These are phyloP conservation scores for Hirudo medicinalis DNA, from an alignment of 1,140 invertebrate species.

Conservation along the genomic window DNA sequence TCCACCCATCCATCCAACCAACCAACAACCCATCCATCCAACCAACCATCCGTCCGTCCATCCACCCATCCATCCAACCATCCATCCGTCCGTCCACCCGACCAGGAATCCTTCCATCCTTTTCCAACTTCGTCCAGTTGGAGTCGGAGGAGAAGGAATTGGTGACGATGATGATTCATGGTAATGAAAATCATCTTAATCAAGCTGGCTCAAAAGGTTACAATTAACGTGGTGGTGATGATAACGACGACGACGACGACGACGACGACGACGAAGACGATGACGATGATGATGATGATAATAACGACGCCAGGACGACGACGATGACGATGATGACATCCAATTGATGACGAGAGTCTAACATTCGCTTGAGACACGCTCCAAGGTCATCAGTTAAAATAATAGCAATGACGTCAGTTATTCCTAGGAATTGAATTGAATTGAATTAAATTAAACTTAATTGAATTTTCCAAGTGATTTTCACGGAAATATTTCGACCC, in stretches of 20 bases:
- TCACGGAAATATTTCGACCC: too few species aligned
- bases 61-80: too few species aligned
- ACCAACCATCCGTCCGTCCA: too few species aligned
- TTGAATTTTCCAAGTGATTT: background rate
- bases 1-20: too few species aligned
- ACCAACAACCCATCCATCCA: too few species aligned
- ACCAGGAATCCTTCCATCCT: too few species aligned
- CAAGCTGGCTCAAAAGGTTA: background rate
- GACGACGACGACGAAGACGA: background rate
- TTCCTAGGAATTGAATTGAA: too few species aligned
- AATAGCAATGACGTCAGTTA: background rate
- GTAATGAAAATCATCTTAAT: constrained; percentile 5
- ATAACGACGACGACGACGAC: background rate
- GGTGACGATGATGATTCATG: background rate
- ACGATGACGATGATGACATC: background rate
- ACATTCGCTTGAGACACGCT: too few species aligned
- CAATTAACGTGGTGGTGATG: background rate
- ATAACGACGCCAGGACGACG: background rate
- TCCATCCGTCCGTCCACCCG: too few species aligned
- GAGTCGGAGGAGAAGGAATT: background rate
- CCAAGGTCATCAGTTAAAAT: too few species aligned
- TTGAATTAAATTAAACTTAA: too few species aligned
- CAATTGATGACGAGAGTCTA: background rate
- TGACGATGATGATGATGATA: background rate
- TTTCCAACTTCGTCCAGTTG: too few species aligned